phyloP scores from a whole-genome alignment of 2,888 invertebrate genomes.

The Pterostichus madidus region DNA sequence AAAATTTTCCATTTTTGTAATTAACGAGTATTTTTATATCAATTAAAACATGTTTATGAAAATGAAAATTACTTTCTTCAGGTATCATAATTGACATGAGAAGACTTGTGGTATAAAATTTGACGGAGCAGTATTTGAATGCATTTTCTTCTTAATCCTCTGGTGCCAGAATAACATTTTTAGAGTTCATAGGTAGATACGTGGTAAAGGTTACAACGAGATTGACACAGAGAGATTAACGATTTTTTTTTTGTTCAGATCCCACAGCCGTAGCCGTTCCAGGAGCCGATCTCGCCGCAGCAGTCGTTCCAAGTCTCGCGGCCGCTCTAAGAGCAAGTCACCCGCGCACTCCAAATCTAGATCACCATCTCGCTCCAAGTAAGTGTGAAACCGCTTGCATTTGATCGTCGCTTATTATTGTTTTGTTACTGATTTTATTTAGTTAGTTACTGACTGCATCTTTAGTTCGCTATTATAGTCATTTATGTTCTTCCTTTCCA shows the following conservation, averaged over 20 bases:
- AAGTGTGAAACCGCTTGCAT: constrained; percentile 75
- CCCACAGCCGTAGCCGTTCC: constrained; percentile 77
- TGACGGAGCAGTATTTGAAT: too few species aligned
- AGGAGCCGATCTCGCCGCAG: constrained; percentile 77
- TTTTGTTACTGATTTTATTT: constrained; percentile 49
- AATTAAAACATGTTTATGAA: too few species aligned
- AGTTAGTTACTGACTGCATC: constrained; percentile 47
- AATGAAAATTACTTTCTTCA: constrained; percentile 30
- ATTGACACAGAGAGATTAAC: too few species aligned
- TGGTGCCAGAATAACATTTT: too few species aligned
- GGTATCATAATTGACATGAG: background rate
- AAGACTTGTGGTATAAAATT: too few species aligned
- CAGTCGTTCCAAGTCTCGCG: constrained; percentile 78
- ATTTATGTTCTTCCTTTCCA: constrained; percentile 58
- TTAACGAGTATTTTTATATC: too few species aligned
- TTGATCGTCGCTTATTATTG: constrained; percentile 17
- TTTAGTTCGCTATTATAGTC: constrained; percentile 50
- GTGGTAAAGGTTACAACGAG: too few species aligned
- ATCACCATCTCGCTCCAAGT: constrained; percentile 88
- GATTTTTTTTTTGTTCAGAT: constrained; percentile 68
- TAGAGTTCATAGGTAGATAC: too few species aligned
- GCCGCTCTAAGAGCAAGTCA: constrained; percentile 84
- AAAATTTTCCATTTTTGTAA: too few species aligned
- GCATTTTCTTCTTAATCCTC: too few species aligned
- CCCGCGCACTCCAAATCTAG: constrained; percentile 87